Base-by-base conservation (phyloP, 1,140 invertebrate genomes). In the Penaeus vannamei region DNA sequence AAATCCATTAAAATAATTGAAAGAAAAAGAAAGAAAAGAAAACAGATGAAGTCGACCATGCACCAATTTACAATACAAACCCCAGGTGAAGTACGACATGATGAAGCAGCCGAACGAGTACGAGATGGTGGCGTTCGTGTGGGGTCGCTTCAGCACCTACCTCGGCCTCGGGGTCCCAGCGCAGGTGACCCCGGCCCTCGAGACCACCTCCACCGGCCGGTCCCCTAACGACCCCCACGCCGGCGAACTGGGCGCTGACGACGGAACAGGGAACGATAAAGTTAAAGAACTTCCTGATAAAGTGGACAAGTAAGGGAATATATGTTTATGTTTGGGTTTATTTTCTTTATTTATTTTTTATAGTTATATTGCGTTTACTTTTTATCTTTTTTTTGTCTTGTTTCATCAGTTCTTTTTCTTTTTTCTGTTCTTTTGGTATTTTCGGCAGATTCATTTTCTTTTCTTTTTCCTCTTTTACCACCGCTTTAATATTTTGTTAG, bases 71-170 rank as follows among this genome's bases (percentile, higher is more conserved):
- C 12, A 62, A 42, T 61, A 36, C 32, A 10, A 87, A 59, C 85
- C 91, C 10, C 81, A 92, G 84, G 92, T 93, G 22, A 91, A 93
- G 66, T 69, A 91, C 19, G 92, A 93, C 77, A 84, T 91, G 17
- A 83, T 86, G 10, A 92, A 87, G 8, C 91, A 92, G 64, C 90
- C 91, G 5, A 92, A 92, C 76, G 93, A 93, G 32, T 92, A 92
- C 61, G 91, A 92, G 76, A 91, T 93, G 86, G 89, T 93, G 23
- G 91, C 91, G 23, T 93, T 92, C 85, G 90, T 93, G 20, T 82
- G 92, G 26, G 82, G 89, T 19, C 90, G 92, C 12, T 84, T 93
- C n/a, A 91, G 92, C 76, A 46, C 89, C 0, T 87, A 92, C 60
- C 42, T 92, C 7, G 92, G 92, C 0, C 84, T 90, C 42, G 60